phyloP scores from a whole-genome alignment of 2,797 vertebrate species.

The Bradypodion pumilum region DNA sequence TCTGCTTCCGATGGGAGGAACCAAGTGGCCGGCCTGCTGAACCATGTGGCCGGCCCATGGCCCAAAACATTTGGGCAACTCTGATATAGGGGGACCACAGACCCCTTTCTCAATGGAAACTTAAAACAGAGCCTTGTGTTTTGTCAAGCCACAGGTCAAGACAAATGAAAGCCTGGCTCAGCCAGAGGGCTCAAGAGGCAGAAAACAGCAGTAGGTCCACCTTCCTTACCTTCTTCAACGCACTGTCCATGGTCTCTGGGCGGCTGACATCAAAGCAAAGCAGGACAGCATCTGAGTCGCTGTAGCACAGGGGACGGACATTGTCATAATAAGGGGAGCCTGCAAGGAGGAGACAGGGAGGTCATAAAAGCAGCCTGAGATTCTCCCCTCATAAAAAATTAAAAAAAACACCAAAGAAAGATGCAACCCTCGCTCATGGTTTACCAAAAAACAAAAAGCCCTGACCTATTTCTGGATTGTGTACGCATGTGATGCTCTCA shows the following conservation, averaged over 20 bases:
- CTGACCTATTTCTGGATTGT: not conserved
- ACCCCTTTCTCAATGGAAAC: too few species aligned
- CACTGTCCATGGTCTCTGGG: conserved; percentile 88
- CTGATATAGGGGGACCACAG: too few species aligned
- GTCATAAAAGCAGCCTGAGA: not conserved
- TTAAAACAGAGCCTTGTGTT: not conserved
- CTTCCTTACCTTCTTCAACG: conserved; percentile 87
- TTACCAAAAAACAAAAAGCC: not conserved
- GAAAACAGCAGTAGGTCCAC: too few species aligned
- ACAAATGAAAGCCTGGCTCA: not conserved
- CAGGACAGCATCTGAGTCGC: conserved; percentile 91
- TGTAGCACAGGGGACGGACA: conserved; percentile 95
- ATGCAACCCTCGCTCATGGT: not conserved
- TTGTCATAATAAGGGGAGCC: conserved; percentile 97
- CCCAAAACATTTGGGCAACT: too few species aligned
- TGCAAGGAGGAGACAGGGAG: conserved; percentile 44
- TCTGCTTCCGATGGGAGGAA: too few species aligned
- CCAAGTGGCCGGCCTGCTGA: too few species aligned
- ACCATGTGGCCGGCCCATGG: too few species aligned
- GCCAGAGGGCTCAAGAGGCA: too few species aligned
- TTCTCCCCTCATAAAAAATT: not conserved
- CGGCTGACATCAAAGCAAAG: conserved; percentile 93
- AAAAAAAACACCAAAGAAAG: too few species aligned
- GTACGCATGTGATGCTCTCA: not conserved
- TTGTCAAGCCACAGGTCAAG: not conserved